These are phyloP conservation scores for Crossoptilon crossoptilon DNA, from an alignment of 2,797 vertebrate species.

Conservation along the genomic window DNA sequence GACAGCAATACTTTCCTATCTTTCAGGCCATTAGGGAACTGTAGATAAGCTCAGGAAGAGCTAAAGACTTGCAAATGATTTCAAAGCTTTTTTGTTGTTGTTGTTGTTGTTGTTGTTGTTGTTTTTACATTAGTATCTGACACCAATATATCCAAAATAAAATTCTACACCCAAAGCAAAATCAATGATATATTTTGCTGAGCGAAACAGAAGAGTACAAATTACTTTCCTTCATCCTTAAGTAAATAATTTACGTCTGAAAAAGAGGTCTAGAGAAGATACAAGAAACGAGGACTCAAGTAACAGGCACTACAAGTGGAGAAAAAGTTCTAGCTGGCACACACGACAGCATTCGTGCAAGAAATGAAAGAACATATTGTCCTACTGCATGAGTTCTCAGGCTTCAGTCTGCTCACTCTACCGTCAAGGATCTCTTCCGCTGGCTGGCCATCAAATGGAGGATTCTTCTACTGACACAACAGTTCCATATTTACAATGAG, in stretches of 20 bases:
- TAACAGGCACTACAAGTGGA: not conserved
- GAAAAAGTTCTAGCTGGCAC: constrained; percentile 36
- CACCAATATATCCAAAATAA: not conserved
- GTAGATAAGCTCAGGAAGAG: not conserved
- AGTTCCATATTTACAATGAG: not conserved
- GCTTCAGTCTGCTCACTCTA: not conserved
- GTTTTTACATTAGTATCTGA: not conserved
- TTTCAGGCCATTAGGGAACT: not conserved
- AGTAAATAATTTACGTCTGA: not conserved
- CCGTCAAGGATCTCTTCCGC: not conserved
- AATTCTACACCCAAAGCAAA: not conserved
- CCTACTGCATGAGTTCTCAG: not conserved
- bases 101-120: too few relatives aligned
- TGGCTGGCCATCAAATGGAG: not conserved
- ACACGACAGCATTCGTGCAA: not conserved
- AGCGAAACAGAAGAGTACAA: not conserved
- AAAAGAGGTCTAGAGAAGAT: constrained; percentile 27
- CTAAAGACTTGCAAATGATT: not conserved
- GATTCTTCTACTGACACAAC: not conserved
- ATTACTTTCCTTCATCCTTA: not conserved
- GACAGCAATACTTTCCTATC: not conserved
- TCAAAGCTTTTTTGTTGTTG: not conserved
- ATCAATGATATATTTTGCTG: not conserved
- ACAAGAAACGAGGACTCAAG: not conserved
- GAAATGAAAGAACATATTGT: constrained; percentile 46